Base-by-base conservation (phyloP, 2,797 vertebrate genomes). In the Cryptoprocta ferox region DNA sequence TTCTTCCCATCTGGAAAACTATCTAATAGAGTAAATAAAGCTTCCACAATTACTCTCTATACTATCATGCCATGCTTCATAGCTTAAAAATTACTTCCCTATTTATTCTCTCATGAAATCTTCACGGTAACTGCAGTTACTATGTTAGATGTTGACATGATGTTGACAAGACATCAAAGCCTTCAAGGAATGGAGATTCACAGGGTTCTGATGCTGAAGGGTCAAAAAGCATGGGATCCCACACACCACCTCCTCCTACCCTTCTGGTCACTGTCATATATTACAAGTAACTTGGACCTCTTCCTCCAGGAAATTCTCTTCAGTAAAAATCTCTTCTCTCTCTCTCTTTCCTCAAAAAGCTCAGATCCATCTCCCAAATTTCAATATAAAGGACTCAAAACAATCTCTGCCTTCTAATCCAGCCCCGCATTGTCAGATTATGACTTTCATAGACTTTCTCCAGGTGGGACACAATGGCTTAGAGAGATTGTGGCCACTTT, bases 1-100 rank as follows among this genome's bases (percentile, higher is more conserved):
- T 93, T 86, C 75, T 79, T 86, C 75, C 76, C 61, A 61, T 87
- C 18, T 45, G 37, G 68, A 94, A 96, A 93, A 42, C 24, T 68
- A 15, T 76, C 65, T 76, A 83, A 70, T 50, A 35, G n/a, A 89
- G 18, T 48, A 68, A 93, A 80, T n/a, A 85, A 87, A 30, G 12
- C 68, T 83, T 79, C 63, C 28, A 28, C 0, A 1, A 30, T 71
- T 66, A n/a, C 9, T 30, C n/a, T 6, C 4, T 13, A 26, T 53
- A 75, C 39, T 30, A 63, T 91, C 75, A 78, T 9, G 32, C 61
- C 65, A 92, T 91, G 45, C 37, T 63, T 93, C 26, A 48, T 56
- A 65, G 6, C 61, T 94, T 61, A 79, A 80, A 90, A 66, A 59
- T 95, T 19, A 39, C 83, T 91, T 66, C 89, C 80, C 82, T 37